Evolutionary conservation across 2,888 invertebrate genomes (phyloP), one percentile per base, ranked within the genome.

Genomic region (Cheilosia impressa): DNA sequence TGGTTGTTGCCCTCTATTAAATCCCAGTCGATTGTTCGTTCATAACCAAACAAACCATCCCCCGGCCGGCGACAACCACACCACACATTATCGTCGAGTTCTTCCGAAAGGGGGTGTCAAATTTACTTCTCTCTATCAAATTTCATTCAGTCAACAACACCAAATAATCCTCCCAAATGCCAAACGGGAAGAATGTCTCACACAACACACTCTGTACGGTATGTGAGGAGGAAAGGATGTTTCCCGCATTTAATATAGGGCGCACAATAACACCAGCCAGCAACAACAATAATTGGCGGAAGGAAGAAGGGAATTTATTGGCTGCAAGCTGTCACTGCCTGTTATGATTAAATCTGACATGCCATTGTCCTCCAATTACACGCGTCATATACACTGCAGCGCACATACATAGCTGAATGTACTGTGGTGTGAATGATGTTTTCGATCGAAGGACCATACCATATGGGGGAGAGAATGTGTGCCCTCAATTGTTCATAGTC

Each of bases 351-450:
- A 88, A 88, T 88, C 87, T 88, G 87, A 87, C 88, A 88, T 87
- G 88, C 88, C 69, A 88, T 88, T 88, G 88, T 88, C 87, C 87
- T 82, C 87, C 88, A 88, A 88, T 88, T 88, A 88, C 88, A 88
- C 87, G 88, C 88, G 88, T 88, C 88, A 88, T 81, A 88, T 88
- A 87, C 88, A 88, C 78, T 84, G 71, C 75, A 72, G 62, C 60
- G 41, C 38, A 62, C 68, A 24, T 62, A 50, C 55, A 60, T 53
- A 55, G 31, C 47, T 72, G 31, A 47, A 50, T 63, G 41, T 52
- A 68, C 41, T 52, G 31, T 69, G 72, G 81, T 73, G 73, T 69
- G 82, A 87, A 82, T 69, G 72, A 66, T 78, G 58, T 72, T 68
- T 50, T 62, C 41, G 76, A 68, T 85, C 50, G 60, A 66, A 60